These are phyloP conservation scores for Notarius quadriscutis DNA, from an alignment of 2,113 vertebrate species.

Conservation along the genomic window DNA sequence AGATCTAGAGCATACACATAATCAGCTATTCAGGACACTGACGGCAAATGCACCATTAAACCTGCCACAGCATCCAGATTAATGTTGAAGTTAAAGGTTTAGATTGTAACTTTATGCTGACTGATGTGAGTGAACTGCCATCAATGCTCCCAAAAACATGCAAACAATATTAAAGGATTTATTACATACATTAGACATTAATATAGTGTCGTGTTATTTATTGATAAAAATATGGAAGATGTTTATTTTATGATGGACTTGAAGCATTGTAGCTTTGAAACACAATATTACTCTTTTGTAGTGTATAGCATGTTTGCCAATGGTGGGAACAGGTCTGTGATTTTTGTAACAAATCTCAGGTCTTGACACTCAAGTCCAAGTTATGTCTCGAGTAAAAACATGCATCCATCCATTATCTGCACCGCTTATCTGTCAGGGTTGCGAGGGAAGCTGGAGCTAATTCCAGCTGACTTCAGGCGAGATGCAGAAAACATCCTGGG, in stretches of 20 bases:
- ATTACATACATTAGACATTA: slow-evolving; percentile 1
- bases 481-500: too few species aligned
- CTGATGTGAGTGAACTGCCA: not conserved
- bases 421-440: too few species aligned
- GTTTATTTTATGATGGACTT: slow-evolving; percentile 6
- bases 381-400: not conserved
- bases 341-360: not conserved
- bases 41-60: slow-evolving; percentile 17
- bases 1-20: slow-evolving; percentile 11
- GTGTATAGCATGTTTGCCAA: not conserved
- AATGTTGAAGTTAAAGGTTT: not conserved
- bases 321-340: not conserved
- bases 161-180: not conserved
- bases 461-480: too few species aligned
- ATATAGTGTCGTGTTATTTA: not conserved
- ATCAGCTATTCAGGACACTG: slow-evolving; percentile 14
- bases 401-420: too few species aligned
- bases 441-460: too few species aligned
- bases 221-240: not conserved
- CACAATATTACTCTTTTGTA: not conserved
- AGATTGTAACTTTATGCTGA: not conserved
- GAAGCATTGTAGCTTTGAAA: not conserved
- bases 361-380: not conserved
- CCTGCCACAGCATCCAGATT: not conserved
- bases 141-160: not conserved